Evolutionary conservation across 2,797 vertebrate species (phyloP), one percentile per base, ranked within the genome.

Genomic region (Coracias cyanogaster): DNA sequence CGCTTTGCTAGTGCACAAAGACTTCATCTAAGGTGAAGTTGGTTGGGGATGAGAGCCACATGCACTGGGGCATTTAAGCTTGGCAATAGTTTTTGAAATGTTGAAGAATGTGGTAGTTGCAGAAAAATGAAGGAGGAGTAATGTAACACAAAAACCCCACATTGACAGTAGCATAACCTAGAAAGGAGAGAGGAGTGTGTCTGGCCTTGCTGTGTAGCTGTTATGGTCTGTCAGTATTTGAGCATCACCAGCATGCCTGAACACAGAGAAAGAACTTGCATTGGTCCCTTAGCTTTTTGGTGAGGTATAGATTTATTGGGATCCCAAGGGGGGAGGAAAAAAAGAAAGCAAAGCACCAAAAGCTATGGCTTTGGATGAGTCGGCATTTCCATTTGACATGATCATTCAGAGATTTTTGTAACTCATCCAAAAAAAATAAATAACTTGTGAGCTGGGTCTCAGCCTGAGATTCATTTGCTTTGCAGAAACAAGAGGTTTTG

Each of bases 401-500:
- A 73, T 69, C 77, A 86, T 97, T 90, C 91, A 79, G 78, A 95
- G 76, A 48, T 66, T 60, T 90, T 92, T 93, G 85, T 71, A 82
- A 88, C 77, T 96, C 73, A 90, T 91, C 83, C 74, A 84, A 91
- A 94, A 66, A n/a, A 22, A 82, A 33, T 2, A 12, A 60, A 90
- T 57, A 88, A 11, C 2, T 86, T 62, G 92, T 29, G 9, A 73
- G 73, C 78, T 82, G 78, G 91, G 71, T 85, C 88, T 94, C 83
- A 78, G 93, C 92, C 90, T 89, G 74, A 91, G 94, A 95, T 90
- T 90, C 82, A 89, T 95, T 93, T 90, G 88, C 92, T 96, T 95
- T 91, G 83, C 93, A 92, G 92, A 95, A 93, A 83, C 65, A 69
- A 92, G 62, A 95, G 78, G 90, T 95, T 97, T 96, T 95, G 96